Conservation (phyloP, 2,113 vertebrate species). For the Catharus minimus region DNA sequence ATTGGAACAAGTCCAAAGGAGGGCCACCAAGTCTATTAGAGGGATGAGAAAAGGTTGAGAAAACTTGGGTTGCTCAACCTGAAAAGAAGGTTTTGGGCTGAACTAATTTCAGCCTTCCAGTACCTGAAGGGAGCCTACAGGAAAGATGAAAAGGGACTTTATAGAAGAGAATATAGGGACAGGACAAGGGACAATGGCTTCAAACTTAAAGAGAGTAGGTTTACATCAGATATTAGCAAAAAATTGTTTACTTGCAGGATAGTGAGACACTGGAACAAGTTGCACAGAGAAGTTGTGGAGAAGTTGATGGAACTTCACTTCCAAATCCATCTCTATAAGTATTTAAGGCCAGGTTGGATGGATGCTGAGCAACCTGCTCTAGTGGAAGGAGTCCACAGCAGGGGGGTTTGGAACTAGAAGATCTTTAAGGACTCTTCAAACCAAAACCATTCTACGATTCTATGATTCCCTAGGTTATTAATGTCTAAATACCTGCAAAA, state of each 20-base stretch:
- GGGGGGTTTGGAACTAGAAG: background rate
- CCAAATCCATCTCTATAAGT: background rate
- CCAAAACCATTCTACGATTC: background rate
- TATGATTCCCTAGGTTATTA: background rate
- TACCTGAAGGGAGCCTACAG: background rate
- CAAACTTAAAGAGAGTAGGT: background rate
- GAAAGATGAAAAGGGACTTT: background rate
- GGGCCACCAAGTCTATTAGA: background rate
- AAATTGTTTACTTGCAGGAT: background rate
- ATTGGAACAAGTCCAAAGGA: background rate
- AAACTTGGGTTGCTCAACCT: background rate
- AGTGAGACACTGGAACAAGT: background rate
- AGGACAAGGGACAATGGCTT: background rate
- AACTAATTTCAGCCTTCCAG: background rate
- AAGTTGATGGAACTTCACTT: background rate
- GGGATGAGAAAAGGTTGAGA: background rate
- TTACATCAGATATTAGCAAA: background rate
- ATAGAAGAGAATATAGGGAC: background rate
- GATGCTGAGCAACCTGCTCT: background rate
- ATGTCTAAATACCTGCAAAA: background rate
- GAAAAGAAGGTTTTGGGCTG: background rate
- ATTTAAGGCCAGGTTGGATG: background rate
- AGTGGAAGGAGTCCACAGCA: background rate
- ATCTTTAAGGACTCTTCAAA: background rate
- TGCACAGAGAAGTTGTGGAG: background rate